Evolutionary conservation across 2,113 vertebrate genomes (phyloP).

Genomic region (Mixornis gularis): DNA sequence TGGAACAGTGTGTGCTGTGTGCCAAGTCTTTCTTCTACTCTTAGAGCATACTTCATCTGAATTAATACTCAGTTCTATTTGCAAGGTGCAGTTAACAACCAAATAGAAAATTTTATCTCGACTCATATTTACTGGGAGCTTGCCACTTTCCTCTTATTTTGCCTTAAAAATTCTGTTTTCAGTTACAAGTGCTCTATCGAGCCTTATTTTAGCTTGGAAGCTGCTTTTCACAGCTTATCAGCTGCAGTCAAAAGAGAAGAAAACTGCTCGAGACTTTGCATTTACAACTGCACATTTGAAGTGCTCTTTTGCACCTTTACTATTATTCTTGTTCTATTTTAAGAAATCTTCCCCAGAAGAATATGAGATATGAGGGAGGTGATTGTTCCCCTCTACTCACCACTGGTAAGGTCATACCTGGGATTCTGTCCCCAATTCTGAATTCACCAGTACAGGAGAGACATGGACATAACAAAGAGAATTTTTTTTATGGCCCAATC

Average conservation of each 20-base stretch:
- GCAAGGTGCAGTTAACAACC: background rate
- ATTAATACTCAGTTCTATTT: background rate
- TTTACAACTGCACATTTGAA: background rate
- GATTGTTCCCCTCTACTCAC: background rate
- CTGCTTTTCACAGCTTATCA: background rate
- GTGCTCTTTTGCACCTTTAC: background rate
- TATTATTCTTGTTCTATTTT: background rate
- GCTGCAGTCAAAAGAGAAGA: background rate
- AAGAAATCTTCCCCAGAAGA: background rate
- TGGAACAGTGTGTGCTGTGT: background rate
- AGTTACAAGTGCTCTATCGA: background rate
- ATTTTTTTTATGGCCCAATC: background rate
- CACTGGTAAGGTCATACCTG: background rate
- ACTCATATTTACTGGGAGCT: background rate
- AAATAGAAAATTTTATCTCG: background rate
- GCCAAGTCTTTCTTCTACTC: background rate
- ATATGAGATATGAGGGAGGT: background rate
- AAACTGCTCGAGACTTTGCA: background rate
- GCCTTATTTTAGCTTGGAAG: background rate
- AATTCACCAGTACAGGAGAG: background rate
- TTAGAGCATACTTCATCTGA: background rate
- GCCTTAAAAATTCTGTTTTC: background rate
- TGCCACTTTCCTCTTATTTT: background rate
- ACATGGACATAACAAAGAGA: background rate
- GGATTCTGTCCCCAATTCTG: background rate